A percentile compares a stretch with the other conserved stretches of the same genome.
These are phyloP conservation scores for Canis aureus DNA, from an alignment of 2,113 vertebrate genomes.

Conservation along the genomic window DNA sequence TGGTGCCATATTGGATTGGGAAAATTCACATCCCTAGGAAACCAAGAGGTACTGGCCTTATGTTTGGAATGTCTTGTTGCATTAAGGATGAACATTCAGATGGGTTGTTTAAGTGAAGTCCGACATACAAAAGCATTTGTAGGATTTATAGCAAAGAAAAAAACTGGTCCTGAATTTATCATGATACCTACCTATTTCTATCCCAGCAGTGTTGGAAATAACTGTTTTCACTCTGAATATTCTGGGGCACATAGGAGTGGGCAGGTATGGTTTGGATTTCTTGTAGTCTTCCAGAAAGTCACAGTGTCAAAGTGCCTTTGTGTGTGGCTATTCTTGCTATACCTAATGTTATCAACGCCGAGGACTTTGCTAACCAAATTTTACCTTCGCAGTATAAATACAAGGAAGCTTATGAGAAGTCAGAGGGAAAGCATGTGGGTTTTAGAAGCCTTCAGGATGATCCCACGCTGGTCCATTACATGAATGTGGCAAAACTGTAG, in stretches of 20 bases:
- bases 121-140: background rate
- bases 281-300: background rate
- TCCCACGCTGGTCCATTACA: conserved; percentile 96
- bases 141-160: background rate
- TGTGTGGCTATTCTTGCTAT: background rate
- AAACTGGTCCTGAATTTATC: conserved; percentile 11
- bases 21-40: background rate
- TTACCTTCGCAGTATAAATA: conserved; percentile 92
- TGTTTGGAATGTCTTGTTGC: background rate
- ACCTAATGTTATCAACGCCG: background rate
- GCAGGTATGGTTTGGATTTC: background rate
- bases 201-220: background rate
- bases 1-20: background rate
- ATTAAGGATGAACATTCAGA: background rate
- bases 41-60: background rate
- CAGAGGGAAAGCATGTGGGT: conserved; percentile 93
- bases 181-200: background rate
- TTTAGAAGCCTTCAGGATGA: conserved; percentile 95
- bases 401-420: conserved; percentile 94
- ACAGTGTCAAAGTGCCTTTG: background rate
- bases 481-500: conserved; percentile 94
- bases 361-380: conserved; percentile 53
- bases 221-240: conserved; percentile 5
- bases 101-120: conserved; percentile 25
- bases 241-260: background rate